Conservation (phyloP, 2,888 invertebrate species). For the Villa cingulata region DNA sequence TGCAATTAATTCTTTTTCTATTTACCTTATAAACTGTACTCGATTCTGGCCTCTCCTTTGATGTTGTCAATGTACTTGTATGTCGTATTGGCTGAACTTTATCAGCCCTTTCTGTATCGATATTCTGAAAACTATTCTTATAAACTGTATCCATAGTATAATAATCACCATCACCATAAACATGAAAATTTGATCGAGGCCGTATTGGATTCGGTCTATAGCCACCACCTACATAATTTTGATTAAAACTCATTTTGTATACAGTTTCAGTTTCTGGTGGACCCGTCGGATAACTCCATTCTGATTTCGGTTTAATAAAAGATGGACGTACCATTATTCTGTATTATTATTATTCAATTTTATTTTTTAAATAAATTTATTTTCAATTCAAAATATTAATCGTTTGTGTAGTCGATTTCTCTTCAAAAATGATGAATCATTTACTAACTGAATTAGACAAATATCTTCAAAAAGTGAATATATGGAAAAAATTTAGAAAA, state of each 20-base stretch:
- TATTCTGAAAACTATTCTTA: slow-evolving; percentile 25
- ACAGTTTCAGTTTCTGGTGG: slow-evolving; percentile 32
- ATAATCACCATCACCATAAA: slow-evolving; percentile 6
- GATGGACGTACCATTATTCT: too few species aligned
- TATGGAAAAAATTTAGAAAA: too few species aligned
- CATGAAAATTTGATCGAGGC: neutral
- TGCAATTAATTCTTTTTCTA: slow-evolving; percentile 5
- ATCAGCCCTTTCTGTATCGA: neutral
- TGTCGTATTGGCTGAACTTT: neutral
- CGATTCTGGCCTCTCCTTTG: slow-evolving; percentile 19
- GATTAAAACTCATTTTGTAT: slow-evolving; percentile 43
- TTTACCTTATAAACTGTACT: slow-evolving; percentile 29
- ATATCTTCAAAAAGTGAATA: too few species aligned
- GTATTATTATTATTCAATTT: too few species aligned
- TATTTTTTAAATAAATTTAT: too few species aligned
- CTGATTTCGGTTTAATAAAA: slow-evolving; percentile 10
- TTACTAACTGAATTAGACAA: too few species aligned
- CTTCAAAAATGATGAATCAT: too few species aligned
- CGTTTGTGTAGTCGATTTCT: too few species aligned
- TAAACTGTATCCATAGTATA: slow-evolving; percentile 27
- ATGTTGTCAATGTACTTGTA: neutral
- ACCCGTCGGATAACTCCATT: slow-evolving; percentile 21
- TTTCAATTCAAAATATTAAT: too few species aligned
- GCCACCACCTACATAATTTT: slow-evolving; percentile 28
- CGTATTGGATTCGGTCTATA: neutral